Conservation (phyloP, 2,797 vertebrate genomes). For the Hippoglossus hippoglossus region DNA sequence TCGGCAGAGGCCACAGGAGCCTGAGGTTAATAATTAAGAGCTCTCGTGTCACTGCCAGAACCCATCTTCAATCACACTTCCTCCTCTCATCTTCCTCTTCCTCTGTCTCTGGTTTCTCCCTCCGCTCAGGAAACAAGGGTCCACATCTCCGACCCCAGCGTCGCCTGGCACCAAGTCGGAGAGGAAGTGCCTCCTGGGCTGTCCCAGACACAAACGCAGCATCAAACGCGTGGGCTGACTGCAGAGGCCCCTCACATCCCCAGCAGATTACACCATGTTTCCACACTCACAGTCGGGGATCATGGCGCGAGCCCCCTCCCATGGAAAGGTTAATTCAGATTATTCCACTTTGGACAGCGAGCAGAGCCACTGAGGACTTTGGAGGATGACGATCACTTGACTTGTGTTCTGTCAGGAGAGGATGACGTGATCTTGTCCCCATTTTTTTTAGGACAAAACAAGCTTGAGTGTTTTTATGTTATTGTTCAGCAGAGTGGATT, state of each 20-base stretch:
- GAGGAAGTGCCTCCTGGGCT: slow-evolving; percentile 73
- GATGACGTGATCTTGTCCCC: not conserved
- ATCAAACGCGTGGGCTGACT: slow-evolving; percentile 67
- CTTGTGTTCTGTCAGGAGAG: slow-evolving; percentile 8
- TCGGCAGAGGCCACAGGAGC: slow-evolving; percentile 38
- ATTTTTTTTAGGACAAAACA: not conserved
- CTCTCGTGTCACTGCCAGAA: slow-evolving; percentile 30
- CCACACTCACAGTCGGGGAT: not conserved
- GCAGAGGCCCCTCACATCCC: slow-evolving; percentile 34
- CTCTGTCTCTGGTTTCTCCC: slow-evolving; percentile 37
- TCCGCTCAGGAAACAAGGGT: slow-evolving; percentile 76
- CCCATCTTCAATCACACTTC: slow-evolving; percentile 56
- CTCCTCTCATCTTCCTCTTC: slow-evolving; percentile 62
- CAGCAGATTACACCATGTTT: not conserved
- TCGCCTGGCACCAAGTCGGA: slow-evolving; percentile 68
- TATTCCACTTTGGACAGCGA: slow-evolving; percentile 11
- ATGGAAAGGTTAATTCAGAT: slow-evolving; percentile 7
- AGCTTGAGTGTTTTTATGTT: slow-evolving; percentile 1
- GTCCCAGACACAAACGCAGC: slow-evolving; percentile 75
- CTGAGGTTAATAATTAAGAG: slow-evolving; percentile 63
- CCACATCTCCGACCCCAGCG: slow-evolving; percentile 40
- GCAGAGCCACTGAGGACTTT: not conserved
- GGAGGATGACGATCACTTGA: slow-evolving; percentile 6
- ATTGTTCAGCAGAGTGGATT: not conserved
- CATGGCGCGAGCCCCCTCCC: not conserved